phyloP scores from a whole-genome alignment of 2,797 vertebrate genomes.

The Sarcophilus harrisii region DNA sequence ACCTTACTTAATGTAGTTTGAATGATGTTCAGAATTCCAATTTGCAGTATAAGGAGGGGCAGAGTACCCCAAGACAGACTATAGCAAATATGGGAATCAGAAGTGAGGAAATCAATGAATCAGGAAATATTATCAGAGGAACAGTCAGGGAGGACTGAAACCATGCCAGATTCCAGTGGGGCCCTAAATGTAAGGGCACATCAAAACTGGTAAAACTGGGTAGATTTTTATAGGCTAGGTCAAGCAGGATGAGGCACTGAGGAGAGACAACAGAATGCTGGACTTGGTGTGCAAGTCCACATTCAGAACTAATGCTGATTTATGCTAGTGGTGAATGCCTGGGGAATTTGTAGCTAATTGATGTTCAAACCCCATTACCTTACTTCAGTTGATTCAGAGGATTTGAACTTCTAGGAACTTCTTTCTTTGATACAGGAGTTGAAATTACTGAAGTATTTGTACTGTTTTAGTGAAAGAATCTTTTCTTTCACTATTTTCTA shows the following conservation, averaged over 20 bases:
- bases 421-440: not conserved
- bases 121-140: not conserved
- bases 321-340: not conserved
- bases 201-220: not conserved
- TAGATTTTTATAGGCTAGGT: not conserved
- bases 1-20: not conserved
- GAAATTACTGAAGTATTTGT: not conserved
- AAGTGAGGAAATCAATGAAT: not conserved
- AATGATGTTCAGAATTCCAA: not conserved
- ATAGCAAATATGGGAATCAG: not conserved
- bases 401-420: not conserved
- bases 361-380: not conserved
- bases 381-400: not conserved
- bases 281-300: not conserved
- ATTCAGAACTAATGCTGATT: not conserved
- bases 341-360: not conserved
- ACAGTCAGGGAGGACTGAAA: not conserved
- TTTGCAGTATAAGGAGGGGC: not conserved
- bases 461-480: not conserved
- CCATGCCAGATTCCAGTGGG: not conserved
- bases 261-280: not conserved
- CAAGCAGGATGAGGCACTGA: not conserved
- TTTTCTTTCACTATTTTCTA: not conserved
- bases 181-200: not conserved
- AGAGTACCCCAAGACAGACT: not conserved